A percentile compares a stretch with the other conserved stretches of the same genome.
These are phyloP conservation scores for Pygoscelis antarcticus DNA, from an alignment of 2,113 vertebrate species.

Conservation along the genomic window DNA sequence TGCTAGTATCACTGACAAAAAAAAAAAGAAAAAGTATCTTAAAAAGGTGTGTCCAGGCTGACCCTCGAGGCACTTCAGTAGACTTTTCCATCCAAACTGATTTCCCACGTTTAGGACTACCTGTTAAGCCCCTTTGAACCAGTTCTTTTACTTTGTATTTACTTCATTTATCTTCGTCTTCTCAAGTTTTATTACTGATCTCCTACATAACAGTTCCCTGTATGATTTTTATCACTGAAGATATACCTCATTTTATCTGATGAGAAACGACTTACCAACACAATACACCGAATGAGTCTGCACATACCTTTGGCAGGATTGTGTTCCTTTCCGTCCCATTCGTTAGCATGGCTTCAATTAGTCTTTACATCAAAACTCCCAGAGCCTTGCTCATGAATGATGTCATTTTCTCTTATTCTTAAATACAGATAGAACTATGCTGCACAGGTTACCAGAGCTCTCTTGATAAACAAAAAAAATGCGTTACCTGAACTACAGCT, in stretches of 20 bases:
- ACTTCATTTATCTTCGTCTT: not conserved
- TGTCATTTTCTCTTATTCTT: not conserved
- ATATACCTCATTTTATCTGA: not conserved
- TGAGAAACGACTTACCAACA: not conserved
- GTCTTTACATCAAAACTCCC: not conserved
- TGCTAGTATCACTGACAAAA: not conserved
- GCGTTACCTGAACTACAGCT: not conserved
- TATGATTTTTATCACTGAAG: not conserved
- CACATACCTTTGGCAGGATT: not conserved
- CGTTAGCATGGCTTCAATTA: not conserved
- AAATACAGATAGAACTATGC: fast-evolving
- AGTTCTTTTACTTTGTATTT: not conserved
- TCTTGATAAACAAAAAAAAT: too few relatives aligned
- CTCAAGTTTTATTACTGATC: not conserved
- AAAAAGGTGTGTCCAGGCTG: not conserved
- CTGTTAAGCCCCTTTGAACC: not conserved
- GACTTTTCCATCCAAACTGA: not conserved
- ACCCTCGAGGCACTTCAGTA: not conserved
- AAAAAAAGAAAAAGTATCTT: too few relatives aligned
- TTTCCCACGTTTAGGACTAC: not conserved
- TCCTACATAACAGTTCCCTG: not conserved
- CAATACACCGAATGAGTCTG: not conserved
- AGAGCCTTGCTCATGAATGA: not conserved
- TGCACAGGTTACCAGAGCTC: too few relatives aligned
- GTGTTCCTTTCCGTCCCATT: not conserved